Evolutionary conservation across 2,888 invertebrate species (phyloP), one percentile per base, ranked within the genome.

Genomic region (Tipula vernalis): DNA sequence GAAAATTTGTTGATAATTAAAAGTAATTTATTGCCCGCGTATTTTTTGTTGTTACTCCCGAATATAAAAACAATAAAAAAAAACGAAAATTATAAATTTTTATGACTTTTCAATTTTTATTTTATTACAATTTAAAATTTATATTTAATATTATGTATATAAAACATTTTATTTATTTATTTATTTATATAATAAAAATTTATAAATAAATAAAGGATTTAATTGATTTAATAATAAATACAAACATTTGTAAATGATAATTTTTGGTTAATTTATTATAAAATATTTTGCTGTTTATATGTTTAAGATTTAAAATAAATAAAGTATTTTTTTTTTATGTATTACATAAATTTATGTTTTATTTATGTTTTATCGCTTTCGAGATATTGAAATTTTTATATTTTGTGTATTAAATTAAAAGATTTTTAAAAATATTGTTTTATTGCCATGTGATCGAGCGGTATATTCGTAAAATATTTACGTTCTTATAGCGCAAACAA

Each of bases 1-100:
- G 71, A 71, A 71, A 71, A 71, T 71, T 71, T 71, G 71, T 71
- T 71, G 71, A 71, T 71, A 71, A 71, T 71, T 71, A 71, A 71
- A 71, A 71, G 28, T 71, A 71, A 71, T 71, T 71, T 71, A 71
- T 71, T 71, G 71, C 71, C 71, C 71, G 71, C 71, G 71, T 71
- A 71, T 71, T 71, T 71, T 71, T 71, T 71, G 28, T 71, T 71
- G 28, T 71, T 71, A 71, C 71, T 28, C 28, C 71, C 71, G 28
- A 71, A 71, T 28, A 71, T 71, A 57, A 5, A 39, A 39, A 28
- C 28, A 28, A 28, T 51, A 51, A 13, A 51, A 47, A 47, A 51
- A 12, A 51, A 51, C 1, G 13, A 71, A 71, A 71, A 71, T 71
- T 71, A 71, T 71, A 71, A 71, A 71, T 28, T 71, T 71, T 71